Evolutionary conservation across 1,140 invertebrate genomes (phyloP).

Genomic region (Polypedilum pembai): DNA sequence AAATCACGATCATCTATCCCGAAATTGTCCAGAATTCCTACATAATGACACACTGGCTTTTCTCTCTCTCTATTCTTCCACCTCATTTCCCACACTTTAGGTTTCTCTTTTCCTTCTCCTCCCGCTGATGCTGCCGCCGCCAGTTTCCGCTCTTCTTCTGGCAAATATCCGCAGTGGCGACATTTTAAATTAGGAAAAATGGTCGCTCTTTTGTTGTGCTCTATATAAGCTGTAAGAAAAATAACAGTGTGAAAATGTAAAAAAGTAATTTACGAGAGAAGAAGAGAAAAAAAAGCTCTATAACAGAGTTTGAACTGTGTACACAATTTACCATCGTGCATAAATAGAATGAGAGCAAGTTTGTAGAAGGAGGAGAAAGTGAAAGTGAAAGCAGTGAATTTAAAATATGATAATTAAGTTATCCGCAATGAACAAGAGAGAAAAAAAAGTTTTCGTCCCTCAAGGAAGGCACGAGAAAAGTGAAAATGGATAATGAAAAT

Average conservation of each 20-base stretch:
- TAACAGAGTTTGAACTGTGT: background rate
- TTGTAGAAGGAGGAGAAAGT: background rate
- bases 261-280: constrained; percentile 22
- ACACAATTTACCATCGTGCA: too few relatives aligned
- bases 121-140: too few relatives aligned
- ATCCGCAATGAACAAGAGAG: background rate
- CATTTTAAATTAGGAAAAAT: constrained; percentile 27
- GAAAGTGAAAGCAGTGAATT: constrained; percentile 17
- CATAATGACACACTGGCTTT: too few relatives aligned
- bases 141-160: too few relatives aligned
- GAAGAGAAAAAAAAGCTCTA: background rate
- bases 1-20: too few relatives aligned
- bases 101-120: too few relatives aligned
- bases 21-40: too few relatives aligned
- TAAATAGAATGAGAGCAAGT: background rate
- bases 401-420: constrained; percentile 28
- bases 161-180: constrained; percentile 2
- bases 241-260: constrained; percentile 10
- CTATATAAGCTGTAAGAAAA: constrained; percentile 15
- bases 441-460: background rate
- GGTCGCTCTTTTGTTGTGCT: constrained; percentile 11
- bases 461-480: background rate
- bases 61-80: too few relatives aligned
- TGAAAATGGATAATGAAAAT: constrained; percentile 25
- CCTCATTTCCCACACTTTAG: too few relatives aligned